A percentile compares a stretch with the other conserved stretches of the same genome.
These are phyloP conservation scores for Pithys albifrons DNA, from an alignment of 2,113 vertebrate species.

Conservation along the genomic window DNA sequence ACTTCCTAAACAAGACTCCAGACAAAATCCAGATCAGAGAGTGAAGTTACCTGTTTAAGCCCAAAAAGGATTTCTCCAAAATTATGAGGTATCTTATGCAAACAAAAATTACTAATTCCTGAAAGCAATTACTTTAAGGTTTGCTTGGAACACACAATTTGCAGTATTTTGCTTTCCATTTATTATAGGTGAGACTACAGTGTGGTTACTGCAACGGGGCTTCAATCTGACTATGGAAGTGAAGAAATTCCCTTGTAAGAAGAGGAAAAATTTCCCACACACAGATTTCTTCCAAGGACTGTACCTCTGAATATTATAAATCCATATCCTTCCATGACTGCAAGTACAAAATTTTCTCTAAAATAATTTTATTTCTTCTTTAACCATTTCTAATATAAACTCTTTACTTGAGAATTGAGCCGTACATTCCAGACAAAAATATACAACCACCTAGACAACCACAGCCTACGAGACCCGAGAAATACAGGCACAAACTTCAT, in stretches of 20 bases:
- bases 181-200: not conserved
- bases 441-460: not conserved
- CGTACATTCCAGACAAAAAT: not conserved
- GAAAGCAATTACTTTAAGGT: conserved; percentile 29
- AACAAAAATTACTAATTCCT: not conserved
- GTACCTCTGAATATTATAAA: not conserved
- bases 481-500: not conserved
- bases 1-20: not conserved
- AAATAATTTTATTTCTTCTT: not conserved
- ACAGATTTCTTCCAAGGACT: not conserved
- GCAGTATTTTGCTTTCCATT: conserved; percentile 28
- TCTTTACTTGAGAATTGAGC: not conserved
- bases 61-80: conserved; percentile 39
- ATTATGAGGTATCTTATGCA: conserved; percentile 15
- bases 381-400: not conserved
- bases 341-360: not conserved
- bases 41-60: conserved; percentile 19
- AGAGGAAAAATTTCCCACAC: not conserved
- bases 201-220: not conserved
- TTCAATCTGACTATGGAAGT: not conserved
- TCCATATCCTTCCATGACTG: not conserved
- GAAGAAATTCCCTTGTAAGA: not conserved
- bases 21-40: not conserved
- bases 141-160: conserved; percentile 29
- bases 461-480: not conserved